phyloP scores from a whole-genome alignment of 2,113 vertebrate species.

The Galeopterus variegatus region DNA sequence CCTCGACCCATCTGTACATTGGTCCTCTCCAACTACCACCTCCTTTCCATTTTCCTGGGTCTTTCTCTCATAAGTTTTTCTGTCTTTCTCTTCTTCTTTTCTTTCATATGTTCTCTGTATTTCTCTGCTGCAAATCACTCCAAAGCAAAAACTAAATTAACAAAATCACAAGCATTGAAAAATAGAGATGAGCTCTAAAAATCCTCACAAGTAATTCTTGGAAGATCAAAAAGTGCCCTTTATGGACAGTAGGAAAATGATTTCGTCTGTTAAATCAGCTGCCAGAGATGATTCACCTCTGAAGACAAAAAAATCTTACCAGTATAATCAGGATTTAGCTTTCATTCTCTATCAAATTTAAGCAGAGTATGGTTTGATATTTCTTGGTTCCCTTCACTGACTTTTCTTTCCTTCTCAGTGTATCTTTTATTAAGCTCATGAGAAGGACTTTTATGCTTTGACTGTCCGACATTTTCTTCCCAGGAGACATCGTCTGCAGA shows the following conservation, averaged over 20 bases:
- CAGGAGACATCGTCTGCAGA: background rate
- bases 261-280: background rate
- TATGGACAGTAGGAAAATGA: background rate
- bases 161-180: background rate
- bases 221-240: background rate
- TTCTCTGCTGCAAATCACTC: background rate
- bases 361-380: background rate
- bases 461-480: background rate
- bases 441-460: background rate
- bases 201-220: background rate
- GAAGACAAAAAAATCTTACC: background rate
- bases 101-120: background rate
- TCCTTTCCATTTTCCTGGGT: background rate
- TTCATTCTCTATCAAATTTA: background rate
- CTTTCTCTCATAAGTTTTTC: background rate
- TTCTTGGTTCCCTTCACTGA: background rate
- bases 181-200: background rate
- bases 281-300: background rate
- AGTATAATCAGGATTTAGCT: background rate
- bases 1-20: background rate
- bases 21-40: background rate
- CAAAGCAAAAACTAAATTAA: background rate
- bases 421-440: background rate
- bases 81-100: background rate
- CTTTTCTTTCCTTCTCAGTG: background rate